Base-by-base conservation (phyloP, 2,888 invertebrate genomes). In the Uloborus plumipes region DNA sequence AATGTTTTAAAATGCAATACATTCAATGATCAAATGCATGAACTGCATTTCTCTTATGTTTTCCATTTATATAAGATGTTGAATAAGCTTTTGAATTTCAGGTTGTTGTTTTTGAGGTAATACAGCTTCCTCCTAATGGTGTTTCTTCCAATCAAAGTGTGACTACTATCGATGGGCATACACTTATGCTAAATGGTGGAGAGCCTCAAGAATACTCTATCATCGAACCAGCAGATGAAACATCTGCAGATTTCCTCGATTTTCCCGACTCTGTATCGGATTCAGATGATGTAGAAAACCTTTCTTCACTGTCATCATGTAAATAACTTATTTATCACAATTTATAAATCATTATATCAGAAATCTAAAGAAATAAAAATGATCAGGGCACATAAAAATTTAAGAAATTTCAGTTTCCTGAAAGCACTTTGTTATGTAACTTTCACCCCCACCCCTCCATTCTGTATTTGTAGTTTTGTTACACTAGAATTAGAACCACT, bases 81-180 rank as follows among this genome's bases (percentile, higher is more conserved):
- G 53, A 55, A 15, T 55, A 53, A 7, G 15, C 55, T 13, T 55
- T 3, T 55, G 55, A 39, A 39, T 64, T 69, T 86, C 94, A 95
- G 88, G 95, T 95, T 87, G 95, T 96, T 67, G 95, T 96, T n/a
- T 90, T 96, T 16, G 95, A 96, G 90, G 95, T 96, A 14, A 94
- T 96, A 62, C 94, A 95, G 87, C 89, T 94, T 59, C 74, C 76
- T 69, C 15, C 67, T 16, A 89, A 89, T 77, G 87, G 88, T 6
- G 88, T 88, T 70, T 88, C 88, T 14, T 86, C 87, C 22, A 88
- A 89, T 71, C 88, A 89, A 78, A 87, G 88, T 85, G 90, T 91
- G 86, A 90, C 91, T 22, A 90, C 91, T 20, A 90, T 91, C 13
- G 90, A 89, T 69, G 90, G 86, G 14, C 55, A 53, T 7, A 59